These are phyloP conservation scores for Drosophila ogumai DNA, from an alignment of 1,140 invertebrate species.

Conservation along the genomic window DNA sequence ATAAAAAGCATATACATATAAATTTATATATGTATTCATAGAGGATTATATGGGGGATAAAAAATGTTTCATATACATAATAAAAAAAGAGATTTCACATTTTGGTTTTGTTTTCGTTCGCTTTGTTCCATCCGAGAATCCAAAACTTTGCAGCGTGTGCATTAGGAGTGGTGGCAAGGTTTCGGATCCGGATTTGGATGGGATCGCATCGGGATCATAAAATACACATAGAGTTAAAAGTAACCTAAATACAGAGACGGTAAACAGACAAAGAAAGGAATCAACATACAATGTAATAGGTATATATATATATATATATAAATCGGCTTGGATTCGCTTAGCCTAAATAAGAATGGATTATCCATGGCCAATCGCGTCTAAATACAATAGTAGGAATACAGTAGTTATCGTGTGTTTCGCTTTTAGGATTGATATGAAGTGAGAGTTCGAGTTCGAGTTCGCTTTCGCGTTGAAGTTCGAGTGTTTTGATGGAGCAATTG, in stretches of 20 bases:
- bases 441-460: constrained; percentile 18
- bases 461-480: background rate
- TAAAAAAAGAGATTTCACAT: constrained; percentile 51
- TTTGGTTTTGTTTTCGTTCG: constrained; percentile 25
- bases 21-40: constrained; percentile 30
- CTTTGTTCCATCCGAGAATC: background rate
- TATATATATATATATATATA: constrained; percentile 10
- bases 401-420: constrained; percentile 49
- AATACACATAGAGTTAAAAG: constrained; percentile 3
- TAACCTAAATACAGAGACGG: constrained; percentile 38
- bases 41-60: constrained; percentile 23
- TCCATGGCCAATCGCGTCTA: constrained; percentile 39
- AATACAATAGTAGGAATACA: constrained; percentile 80
- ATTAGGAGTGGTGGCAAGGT: constrained; percentile 3
- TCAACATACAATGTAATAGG: constrained; percentile 39
- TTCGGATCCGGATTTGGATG: background rate
- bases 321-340: constrained; percentile 36
- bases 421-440: constrained; percentile 77
- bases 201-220: background rate
- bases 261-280: constrained; percentile 37
- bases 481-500: constrained; percentile 45
- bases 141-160: background rate
- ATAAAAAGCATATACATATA: constrained; percentile 53
- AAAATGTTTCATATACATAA: constrained; percentile 47
- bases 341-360: constrained; percentile 23